phyloP scores from a whole-genome alignment of 2,797 vertebrate genomes.

The Enoplosus armatus region DNA sequence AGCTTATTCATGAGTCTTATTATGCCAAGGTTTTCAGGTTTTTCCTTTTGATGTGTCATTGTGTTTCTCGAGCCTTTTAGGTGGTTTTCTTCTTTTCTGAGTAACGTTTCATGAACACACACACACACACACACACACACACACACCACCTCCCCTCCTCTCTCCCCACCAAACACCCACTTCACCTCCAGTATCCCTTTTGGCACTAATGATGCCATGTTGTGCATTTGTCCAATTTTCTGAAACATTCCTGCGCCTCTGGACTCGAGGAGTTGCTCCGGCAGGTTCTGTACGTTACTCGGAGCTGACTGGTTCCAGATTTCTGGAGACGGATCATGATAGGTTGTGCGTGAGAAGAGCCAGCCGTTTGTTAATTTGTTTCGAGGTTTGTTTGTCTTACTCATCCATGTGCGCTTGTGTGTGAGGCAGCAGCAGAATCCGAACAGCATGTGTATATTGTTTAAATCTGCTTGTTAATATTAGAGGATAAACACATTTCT shows the following conservation, averaged over 20 bases:
- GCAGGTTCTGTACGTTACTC: conserved; percentile 66
- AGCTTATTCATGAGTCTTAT: conserved; percentile 80
- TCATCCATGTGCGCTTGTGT: conserved; percentile 74
- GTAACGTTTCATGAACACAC: conserved; percentile 59
- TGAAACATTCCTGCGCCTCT: conserved; percentile 51
- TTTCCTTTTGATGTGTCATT: conserved; percentile 82
- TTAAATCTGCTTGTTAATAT: conserved; percentile 44
- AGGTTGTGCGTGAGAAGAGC: conserved; percentile 83
- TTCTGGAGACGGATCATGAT: conserved; percentile 66
- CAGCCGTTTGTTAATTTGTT: conserved; percentile 70
- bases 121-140: conserved; percentile 15
- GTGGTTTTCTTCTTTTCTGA: conserved; percentile 72
- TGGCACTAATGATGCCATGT: conserved; percentile 68
- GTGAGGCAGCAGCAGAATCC: conserved; percentile 62
- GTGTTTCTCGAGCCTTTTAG: conserved; percentile 74
- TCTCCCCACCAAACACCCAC: conserved; percentile 47
- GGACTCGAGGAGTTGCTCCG: conserved; percentile 49
- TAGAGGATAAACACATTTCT: conserved; percentile 42
- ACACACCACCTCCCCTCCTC: not conserved
- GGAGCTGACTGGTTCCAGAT: conserved; percentile 81
- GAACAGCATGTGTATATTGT: conserved; percentile 65
- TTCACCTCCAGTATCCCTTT: conserved; percentile 60
- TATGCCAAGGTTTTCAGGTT: conserved; percentile 76
- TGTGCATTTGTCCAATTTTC: conserved; percentile 64
- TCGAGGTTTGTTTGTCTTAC: conserved; percentile 79